These are phyloP conservation scores for Morone chrysops DNA, from an alignment of 2,113 vertebrate species.

Conservation along the genomic window DNA sequence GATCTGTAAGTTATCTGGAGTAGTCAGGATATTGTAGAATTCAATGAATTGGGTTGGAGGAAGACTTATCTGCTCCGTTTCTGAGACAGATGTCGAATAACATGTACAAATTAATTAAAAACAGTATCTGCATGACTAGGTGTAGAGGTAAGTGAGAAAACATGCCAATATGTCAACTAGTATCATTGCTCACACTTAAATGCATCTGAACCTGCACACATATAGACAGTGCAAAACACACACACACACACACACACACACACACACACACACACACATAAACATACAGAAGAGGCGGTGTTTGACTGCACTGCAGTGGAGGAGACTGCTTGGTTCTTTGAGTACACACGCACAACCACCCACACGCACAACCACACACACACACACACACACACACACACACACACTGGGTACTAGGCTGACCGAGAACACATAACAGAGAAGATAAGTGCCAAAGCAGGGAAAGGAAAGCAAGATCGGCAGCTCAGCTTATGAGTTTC, in stretches of 20 bases:
- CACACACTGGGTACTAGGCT: background rate
- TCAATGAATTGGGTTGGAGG: background rate
- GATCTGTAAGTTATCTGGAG: background rate
- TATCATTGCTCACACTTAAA: background rate
- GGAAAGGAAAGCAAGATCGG: background rate
- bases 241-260: too few species aligned
- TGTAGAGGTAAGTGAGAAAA: background rate
- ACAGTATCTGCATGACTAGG: background rate
- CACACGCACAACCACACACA: constrained; percentile 41
- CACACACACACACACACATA: background rate
- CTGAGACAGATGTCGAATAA: background rate
- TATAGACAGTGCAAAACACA: too few species aligned
- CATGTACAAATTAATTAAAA: background rate
- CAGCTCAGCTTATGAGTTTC: background rate
- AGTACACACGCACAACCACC: constrained; percentile 19
- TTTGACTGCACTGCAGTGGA: constrained; percentile 15
- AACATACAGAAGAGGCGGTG: constrained; percentile 12
- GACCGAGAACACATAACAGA: constrained; percentile 24
- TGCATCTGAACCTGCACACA: background rate
- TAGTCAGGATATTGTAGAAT: background rate
- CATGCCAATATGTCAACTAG: background rate
- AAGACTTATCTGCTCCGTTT: background rate
- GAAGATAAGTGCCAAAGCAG: constrained; percentile 24
- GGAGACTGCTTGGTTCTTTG: constrained; percentile 10
- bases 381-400: constrained; percentile 27